Evolutionary conservation across 1,140 invertebrate species (phyloP), one percentile per base, ranked within the genome.

Genomic region (Zaprionus vittiger): DNA sequence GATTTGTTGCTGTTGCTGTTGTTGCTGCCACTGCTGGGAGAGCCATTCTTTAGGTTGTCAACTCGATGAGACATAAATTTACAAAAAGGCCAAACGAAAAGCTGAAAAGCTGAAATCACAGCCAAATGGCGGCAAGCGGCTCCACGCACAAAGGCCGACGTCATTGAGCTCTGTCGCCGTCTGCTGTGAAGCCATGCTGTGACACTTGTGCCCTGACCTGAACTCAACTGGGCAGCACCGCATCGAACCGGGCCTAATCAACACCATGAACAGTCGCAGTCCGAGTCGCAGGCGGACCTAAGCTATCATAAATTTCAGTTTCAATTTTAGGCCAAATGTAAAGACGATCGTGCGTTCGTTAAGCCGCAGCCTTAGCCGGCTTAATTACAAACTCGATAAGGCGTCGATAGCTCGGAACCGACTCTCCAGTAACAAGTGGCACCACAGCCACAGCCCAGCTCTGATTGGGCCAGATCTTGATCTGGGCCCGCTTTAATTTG

Each of bases 31-130:
- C 17, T 62, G 54, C 62, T 41, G 85, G 79, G 55, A 79, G 77
- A 76, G 77, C 86, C 86, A 90, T 90, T 90, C 86, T 90, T 90
- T 90, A 90, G 77, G 60, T 86, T 90, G 86, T 90, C 86, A 90
- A 90, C 86, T 85, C 86, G 77, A 90, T 90, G 82, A 90, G 86
- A 90, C 86, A 90, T 90, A 90, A 90, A 91, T 90, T 90, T 90
- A 82, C 78, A 79, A 72, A 86, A 82, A 86, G 69, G 54, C 77
- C 81, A 85, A 82, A 83, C 77, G 54, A 41, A 31, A 61, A 47
- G 41, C 41, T 44, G n/a, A 86, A 86, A 81, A 84, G 60, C 68
- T 74, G 59, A 62, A 77, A 64, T 64, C 77, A 54, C 52, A 79
- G 59, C 71, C 76, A 83, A 91, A 83, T 81, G 84, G 76, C 86